These are phyloP conservation scores for Eumaeus atala DNA, from an alignment of 1,140 invertebrate genomes.

Conservation along the genomic window DNA sequence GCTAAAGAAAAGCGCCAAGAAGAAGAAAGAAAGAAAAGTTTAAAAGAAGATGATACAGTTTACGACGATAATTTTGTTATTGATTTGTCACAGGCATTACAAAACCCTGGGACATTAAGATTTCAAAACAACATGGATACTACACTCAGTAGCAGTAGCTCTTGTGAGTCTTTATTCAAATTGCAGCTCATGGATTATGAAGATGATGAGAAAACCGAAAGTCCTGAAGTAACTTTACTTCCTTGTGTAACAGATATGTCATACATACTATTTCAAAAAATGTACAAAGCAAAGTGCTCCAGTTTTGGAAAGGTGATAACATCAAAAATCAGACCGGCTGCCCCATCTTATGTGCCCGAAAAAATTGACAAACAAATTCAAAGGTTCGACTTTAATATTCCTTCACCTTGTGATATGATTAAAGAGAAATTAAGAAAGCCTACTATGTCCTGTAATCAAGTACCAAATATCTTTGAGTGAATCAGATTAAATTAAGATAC, in stretches of 20 bases:
- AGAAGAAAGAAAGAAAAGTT: slow-evolving; percentile 35
- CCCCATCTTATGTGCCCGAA: slow-evolving; percentile 40
- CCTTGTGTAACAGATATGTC: slow-evolving; percentile 48
- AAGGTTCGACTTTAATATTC: slow-evolving; percentile 46
- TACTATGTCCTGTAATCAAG: slow-evolving; percentile 23
- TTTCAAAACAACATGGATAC: slow-evolving; percentile 13
- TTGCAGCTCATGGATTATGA: slow-evolving; percentile 34
- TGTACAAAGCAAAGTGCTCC: slow-evolving; percentile 40
- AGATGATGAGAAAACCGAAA: slow-evolving; percentile 18
- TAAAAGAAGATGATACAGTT: slow-evolving; percentile 32
- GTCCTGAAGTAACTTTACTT: slow-evolving; percentile 30
- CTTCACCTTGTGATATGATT: slow-evolving; percentile 49
- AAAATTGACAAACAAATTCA: slow-evolving; percentile 30
- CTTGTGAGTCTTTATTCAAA: slow-evolving; percentile 43
- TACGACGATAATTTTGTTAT: slow-evolving; percentile 38
- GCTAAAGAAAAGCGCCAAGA: slow-evolving; percentile 42
- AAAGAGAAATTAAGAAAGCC: slow-evolving; percentile 45
- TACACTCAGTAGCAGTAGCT: slow-evolving; percentile 38
- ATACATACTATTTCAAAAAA: slow-evolving; percentile 41
- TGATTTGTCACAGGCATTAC: slow-evolving; percentile 45
- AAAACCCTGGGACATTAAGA: slow-evolving; percentile 23
- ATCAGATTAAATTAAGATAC: not conserved
- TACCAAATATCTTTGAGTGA: slow-evolving; percentile 11
- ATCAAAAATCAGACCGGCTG: slow-evolving; percentile 33
- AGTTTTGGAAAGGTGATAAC: slow-evolving; percentile 48